phyloP scores from a whole-genome alignment of 2,113 vertebrate genomes.

The Lamprologus sp. region DNA sequence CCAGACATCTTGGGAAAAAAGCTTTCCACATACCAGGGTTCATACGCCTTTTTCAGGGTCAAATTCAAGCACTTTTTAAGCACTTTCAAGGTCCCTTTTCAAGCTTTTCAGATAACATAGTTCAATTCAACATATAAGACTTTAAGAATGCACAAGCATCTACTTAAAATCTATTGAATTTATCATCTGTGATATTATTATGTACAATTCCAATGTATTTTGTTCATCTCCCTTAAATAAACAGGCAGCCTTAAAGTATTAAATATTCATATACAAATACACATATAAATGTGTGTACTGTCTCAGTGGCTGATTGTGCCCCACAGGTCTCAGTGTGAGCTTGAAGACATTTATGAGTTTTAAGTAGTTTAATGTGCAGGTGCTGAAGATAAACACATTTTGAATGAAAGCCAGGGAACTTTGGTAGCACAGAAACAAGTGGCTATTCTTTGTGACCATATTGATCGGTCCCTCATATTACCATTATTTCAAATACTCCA shows the following conservation, averaged over 20 bases:
- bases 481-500: no score
- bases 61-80: not conserved
- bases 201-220: not conserved
- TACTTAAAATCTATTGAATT: not conserved
- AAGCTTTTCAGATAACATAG: not conserved
- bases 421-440: no score
- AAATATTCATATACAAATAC: not conserved
- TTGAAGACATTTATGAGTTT: not conserved
- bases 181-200: not conserved
- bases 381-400: not conserved
- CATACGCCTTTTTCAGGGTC: not conserved
- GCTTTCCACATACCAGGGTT: not conserved
- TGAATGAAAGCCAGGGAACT: not conserved
- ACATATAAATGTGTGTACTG: not conserved
- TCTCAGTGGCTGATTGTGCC: not conserved
- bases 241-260: not conserved
- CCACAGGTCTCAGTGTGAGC: not conserved
- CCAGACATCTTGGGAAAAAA: not conserved
- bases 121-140: not conserved
- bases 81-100: not conserved
- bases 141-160: not conserved
- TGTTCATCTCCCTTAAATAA: not conserved
- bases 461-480: rapidly evolving
- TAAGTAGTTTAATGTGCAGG: not conserved
- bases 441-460: no score